Base-by-base conservation (phyloP, 2,888 invertebrate species). In the Sesia apiformis region DNA sequence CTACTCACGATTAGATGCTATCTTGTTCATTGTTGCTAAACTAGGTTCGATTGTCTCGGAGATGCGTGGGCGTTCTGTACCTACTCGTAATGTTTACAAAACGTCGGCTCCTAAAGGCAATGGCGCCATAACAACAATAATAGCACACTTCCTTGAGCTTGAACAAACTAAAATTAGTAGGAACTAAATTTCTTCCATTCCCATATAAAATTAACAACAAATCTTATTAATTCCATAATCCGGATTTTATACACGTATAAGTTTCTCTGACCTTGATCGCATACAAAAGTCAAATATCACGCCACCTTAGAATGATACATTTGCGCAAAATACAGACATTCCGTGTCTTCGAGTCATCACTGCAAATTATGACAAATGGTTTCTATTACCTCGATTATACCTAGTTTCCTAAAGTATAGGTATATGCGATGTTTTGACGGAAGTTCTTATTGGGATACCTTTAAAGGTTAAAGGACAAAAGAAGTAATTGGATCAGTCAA, bases 341-440 rank as follows among this genome's bases (percentile, higher is more conserved):
- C 68, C 78, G 74, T 78, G 77, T 64, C 68, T 66, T 58, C 53
- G 57, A 63, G 66, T 61, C 71, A 70, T 77, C 70, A 73, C 63
- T 60, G 57, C 57, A 46, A 60, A 66, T 63, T 63, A 66, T 64
- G 68, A 68, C 60, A 69, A 71, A 71, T 67, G 63, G 60, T 59
- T 60, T 64, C 64, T 60, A 64, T 64, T 56, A 57, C 63, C 53
- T 23, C 57, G 59, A 61, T 56, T 55, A 56, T 57, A 59, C 60
- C 63, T 59, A 57, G 58, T 59, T 57, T 58, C 39, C 59, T 65
- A 58, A 41, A 50, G 52, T 52, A 52, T 56, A 55, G 55, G 57
- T 53, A 53, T 56, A 43, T 23, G 23, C 23, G 23, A 23, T 23
- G 23, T 23, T 23, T 23, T 23, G 23, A 23, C 23, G 23, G 23